Base-by-base conservation (phyloP, 2,797 vertebrate species). In the Melanotaenia trifasciata region DNA sequence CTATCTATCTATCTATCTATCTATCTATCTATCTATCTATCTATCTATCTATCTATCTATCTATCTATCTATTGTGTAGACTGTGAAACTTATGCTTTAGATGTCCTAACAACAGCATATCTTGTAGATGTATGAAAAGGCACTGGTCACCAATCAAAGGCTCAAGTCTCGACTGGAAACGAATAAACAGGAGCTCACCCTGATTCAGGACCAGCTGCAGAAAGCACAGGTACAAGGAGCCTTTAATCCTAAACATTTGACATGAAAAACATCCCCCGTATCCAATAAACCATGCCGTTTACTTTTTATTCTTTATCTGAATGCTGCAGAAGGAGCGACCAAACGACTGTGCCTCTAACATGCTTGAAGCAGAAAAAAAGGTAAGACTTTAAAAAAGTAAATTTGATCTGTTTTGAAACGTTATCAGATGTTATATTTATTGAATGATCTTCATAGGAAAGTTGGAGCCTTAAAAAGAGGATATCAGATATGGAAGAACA, bases 401-500 rank as follows among this genome's bases (percentile, higher is more conserved):
- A 59, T 22, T 10, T 43, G 2, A 53, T 68, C 1, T 2, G 51
- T 67, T 22, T 51, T 47, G 43, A 20, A 38, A n/a, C 33, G 30
- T 43, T 56, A 47, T 77, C 7, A 47, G 28, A 30, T 45, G 35
- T 71, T 33, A 47, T 67, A 18, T 74, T 63, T 24, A 56, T 59
- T 43, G 16, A 61, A 62, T 70, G 9, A 63, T 62, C 20, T 67
- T 74, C 18, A 32, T 83, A 98, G 97, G 97, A 96, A 89, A 96
- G 95, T 69, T 91, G 94, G 88, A 94, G 91, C 83, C 89, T 98
- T 82, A 96, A 97, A 90, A 95, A 96, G 90, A 97, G 91, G 81
- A 96, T 98, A 87, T 96, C 96, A 0, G 96, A 98, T 74, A 97
- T 98, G 96, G 97, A 98, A 72, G 97, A 97, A 67, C 96, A 98